A percentile compares a stretch with the other conserved stretches of the same genome.
phyloP scores from a whole-genome alignment of 1,140 invertebrate species.

The Antheraea mylitta region DNA sequence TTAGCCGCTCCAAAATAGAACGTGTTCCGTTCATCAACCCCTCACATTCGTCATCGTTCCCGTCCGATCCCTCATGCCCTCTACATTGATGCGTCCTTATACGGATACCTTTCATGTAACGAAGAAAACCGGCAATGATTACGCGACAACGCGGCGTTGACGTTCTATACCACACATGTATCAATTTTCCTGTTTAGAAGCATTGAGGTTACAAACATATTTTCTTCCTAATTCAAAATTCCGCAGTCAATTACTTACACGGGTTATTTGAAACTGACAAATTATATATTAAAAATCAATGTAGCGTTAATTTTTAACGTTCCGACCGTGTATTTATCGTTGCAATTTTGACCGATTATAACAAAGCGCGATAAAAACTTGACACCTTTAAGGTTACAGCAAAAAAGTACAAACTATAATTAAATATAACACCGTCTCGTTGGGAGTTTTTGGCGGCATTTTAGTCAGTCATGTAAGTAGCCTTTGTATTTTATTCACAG shows the following conservation, averaged over 20 bases:
- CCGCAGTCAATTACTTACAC: conserved; percentile 13
- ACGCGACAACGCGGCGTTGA: background rate
- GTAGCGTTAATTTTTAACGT: conserved; percentile 38
- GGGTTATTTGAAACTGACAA: conserved; percentile 66
- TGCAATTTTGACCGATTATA: conserved; percentile 62
- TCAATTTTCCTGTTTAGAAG: conserved; percentile 13
- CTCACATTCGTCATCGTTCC: conserved; percentile 64
- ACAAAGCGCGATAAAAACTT: conserved; percentile 62
- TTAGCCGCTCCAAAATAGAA: conserved; percentile 75
- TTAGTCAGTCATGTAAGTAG: too few species aligned
- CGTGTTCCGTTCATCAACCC: conserved; percentile 70
- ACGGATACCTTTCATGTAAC: conserved; percentile 18
- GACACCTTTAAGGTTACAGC: background rate
- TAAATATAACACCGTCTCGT: conserved; percentile 50
- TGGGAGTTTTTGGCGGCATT: conserved; percentile 4
- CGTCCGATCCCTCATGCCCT: background rate
- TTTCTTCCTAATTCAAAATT: conserved; percentile 9
- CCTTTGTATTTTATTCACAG: too few species aligned
- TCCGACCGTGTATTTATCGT: conserved; percentile 39
- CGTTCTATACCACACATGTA: background rate
- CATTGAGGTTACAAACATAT: conserved; percentile 30
- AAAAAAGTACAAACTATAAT: conserved; percentile 53
- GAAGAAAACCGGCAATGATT: conserved; percentile 40
- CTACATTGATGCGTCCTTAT: background rate
- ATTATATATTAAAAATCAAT: conserved; percentile 63